phyloP scores from a whole-genome alignment of 1,140 invertebrate species.

The Sitophilus oryzae region DNA sequence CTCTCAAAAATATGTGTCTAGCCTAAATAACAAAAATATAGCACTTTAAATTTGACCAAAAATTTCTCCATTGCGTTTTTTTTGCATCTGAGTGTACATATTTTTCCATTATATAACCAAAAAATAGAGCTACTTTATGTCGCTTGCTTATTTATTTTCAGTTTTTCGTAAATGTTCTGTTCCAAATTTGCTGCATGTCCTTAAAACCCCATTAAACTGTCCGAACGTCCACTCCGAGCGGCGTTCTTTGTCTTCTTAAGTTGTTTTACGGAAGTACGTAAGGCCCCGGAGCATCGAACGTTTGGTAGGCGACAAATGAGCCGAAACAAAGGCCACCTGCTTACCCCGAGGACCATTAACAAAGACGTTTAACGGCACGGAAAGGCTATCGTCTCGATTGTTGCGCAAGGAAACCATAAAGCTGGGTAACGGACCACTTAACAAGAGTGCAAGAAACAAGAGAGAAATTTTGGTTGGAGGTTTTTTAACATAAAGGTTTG shows the following conservation, averaged over 20 bases:
- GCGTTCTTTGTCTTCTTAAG: neutral
- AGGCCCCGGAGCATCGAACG: neutral
- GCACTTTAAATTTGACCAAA: too few species aligned
- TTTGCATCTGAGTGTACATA: too few species aligned
- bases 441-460: neutral
- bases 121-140: too few species aligned
- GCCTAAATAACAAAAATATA: too few species aligned
- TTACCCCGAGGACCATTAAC: slow-evolving; percentile 9
- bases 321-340: slow-evolving; percentile 14
- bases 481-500: too few species aligned
- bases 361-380: slow-evolving; percentile 8
- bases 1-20: too few species aligned
- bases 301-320: neutral
- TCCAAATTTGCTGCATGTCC: neutral
- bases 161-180: too few species aligned
- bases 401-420: neutral
- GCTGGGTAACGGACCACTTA: neutral
- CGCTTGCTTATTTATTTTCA: too few species aligned
- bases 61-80: too few species aligned
- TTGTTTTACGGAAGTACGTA: too few species aligned
- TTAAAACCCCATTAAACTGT: neutral
- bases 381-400: slow-evolving; percentile 6
- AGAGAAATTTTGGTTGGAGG: too few species aligned
- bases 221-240: neutral
- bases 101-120: too few species aligned